These are phyloP conservation scores for Muntiacus muntjak DNA, from an alignment of 2,113 vertebrate species.

Conservation along the genomic window DNA sequence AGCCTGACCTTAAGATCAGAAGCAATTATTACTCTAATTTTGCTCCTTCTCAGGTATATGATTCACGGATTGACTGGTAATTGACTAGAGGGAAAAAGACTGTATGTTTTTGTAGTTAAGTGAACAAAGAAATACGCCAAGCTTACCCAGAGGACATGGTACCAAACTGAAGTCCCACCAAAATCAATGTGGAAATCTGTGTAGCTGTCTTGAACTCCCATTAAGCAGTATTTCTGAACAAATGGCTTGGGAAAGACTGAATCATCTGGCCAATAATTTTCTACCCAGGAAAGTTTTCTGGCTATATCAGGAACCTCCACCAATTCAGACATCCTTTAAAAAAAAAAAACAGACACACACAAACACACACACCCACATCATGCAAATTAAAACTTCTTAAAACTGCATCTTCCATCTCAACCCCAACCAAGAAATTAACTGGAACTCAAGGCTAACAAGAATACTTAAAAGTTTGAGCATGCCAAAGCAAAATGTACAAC, in stretches of 20 bases:
- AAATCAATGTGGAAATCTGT: slow-evolving; percentile 99
- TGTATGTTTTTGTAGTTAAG: background rate
- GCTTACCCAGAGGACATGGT: slow-evolving; percentile 98
- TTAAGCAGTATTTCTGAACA: slow-evolving; percentile 99
- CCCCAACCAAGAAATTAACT: slow-evolving; percentile 43
- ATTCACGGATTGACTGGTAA: background rate
- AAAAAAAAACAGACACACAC: background rate
- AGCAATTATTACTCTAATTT: slow-evolving; percentile 14
- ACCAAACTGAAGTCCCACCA: slow-evolving; percentile 99
- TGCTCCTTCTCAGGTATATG: background rate
- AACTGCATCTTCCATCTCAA: slow-evolving; percentile 11
- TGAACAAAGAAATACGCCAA: slow-evolving; percentile 17
- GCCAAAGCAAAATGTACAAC: slow-evolving; percentile 30
- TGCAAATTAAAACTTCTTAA: slow-evolving; percentile 32
- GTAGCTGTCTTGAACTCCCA: slow-evolving; percentile 98
- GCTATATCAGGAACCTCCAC: slow-evolving; percentile 97
- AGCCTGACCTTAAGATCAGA: background rate
- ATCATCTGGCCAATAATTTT: slow-evolving; percentile 99
- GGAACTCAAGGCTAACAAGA: slow-evolving; percentile 29
- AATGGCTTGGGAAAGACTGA: slow-evolving; percentile 98
- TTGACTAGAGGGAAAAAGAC: background rate
- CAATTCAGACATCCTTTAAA: slow-evolving; percentile 93
- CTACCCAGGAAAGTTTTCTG: slow-evolving; percentile 98
- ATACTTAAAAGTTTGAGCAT: slow-evolving; percentile 15
- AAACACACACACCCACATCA: background rate